These are phyloP conservation scores for Mystacides longicornis DNA, from an alignment of 2,888 invertebrate species.

Conservation along the genomic window DNA sequence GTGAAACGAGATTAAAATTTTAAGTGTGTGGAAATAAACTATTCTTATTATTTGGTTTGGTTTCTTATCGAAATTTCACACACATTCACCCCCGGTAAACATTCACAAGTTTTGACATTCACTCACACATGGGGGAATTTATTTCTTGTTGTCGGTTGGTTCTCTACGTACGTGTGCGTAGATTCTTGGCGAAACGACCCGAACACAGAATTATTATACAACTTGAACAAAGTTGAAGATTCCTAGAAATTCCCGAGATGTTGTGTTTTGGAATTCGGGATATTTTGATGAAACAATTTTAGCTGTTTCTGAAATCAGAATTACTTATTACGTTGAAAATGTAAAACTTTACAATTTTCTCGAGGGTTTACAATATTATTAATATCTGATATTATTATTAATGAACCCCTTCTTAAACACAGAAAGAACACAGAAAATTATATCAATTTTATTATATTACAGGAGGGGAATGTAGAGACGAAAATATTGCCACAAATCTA, in stretches of 20 bases:
- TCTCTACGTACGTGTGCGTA: no score
- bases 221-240: conserved; percentile 11
- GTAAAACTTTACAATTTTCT: conserved; percentile 1
- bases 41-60: not conserved
- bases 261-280: conserved; percentile 1
- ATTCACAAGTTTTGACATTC: conserved; percentile 13
- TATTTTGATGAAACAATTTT: conserved; percentile 9
- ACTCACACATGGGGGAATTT: no score
- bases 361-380: no score
- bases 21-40: not conserved
- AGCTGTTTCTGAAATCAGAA: not conserved
- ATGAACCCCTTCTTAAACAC: no score
- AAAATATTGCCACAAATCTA: no score
- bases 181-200: conserved; percentile 7
- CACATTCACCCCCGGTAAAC: not conserved
- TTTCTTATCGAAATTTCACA: not conserved
- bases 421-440: no score
- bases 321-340: not conserved
- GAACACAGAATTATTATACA: conserved; percentile 5
- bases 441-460: no score
- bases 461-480: no score
- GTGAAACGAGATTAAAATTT: not conserved
- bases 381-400: no score
- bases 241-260: conserved; percentile 9
- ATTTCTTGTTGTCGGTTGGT: no score